phyloP scores from a whole-genome alignment of 1,140 invertebrate genomes.

The Drosophila murphyi region DNA sequence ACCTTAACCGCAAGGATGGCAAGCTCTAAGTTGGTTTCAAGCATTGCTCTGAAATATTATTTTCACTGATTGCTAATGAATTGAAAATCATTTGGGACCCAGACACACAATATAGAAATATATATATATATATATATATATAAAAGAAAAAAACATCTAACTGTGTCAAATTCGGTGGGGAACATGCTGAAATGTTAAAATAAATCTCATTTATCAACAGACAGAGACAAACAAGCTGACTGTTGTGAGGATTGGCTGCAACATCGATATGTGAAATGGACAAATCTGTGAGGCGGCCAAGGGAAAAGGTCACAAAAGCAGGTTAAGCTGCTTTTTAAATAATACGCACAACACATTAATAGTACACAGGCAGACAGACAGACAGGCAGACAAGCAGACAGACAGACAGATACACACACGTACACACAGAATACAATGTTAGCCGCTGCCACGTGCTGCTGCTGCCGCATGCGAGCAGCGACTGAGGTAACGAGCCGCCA shows the following conservation, averaged over 20 bases:
- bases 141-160: neutral
- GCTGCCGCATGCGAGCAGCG: constrained; percentile 42
- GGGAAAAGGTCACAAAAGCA: constrained; percentile 81
- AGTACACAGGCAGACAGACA: constrained; percentile 12
- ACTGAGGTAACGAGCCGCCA: constrained; percentile 30
- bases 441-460: constrained; percentile 56
- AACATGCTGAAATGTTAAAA: constrained; percentile 70
- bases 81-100: constrained; percentile 52
- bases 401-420: neutral
- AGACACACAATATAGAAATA: neutral
- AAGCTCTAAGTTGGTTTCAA: constrained; percentile 2
- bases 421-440: neutral
- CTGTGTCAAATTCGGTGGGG: constrained; percentile 6
- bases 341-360: constrained; percentile 74
- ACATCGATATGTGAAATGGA: constrained; percentile 46
- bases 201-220: constrained; percentile 79
- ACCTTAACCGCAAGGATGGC: neutral
- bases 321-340: constrained; percentile 81
- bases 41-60: constrained; percentile 52
- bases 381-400: too few relatives aligned
- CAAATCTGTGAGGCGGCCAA: constrained; percentile 57
- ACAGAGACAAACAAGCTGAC: constrained; percentile 28
- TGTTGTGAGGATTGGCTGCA: constrained; percentile 37
- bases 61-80: constrained; percentile 71
- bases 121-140: neutral